Percentiles rank a stretch among this genome's conserved stretches.
Conservation (phyloP, 2,797 vertebrate species). For the Siniperca undulata region DNA sequence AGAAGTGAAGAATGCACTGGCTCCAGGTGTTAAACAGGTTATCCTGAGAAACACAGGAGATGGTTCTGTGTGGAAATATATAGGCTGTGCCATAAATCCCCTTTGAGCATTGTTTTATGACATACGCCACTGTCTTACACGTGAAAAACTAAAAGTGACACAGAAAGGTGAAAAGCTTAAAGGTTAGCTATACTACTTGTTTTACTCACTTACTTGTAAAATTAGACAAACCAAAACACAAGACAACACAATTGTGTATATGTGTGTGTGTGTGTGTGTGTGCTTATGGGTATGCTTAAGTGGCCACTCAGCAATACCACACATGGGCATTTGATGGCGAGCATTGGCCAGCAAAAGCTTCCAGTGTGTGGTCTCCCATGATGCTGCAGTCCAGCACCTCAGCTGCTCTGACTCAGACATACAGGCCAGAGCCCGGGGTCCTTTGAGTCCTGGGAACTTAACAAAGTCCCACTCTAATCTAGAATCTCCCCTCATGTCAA, state of each 20-base stretch:
- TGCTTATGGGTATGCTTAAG: conserved; percentile 34
- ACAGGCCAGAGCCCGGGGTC: conserved; percentile 56
- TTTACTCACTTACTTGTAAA: conserved; percentile 6
- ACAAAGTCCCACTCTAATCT: conserved; percentile 68
- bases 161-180: conserved; percentile 36
- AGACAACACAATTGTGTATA: conserved; percentile 13
- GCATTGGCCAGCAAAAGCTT: conserved; percentile 69
- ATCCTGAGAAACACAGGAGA: conserved; percentile 71
- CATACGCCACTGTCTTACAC: conserved; percentile 53
- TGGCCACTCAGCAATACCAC: conserved; percentile 69
- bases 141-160: conserved; percentile 57
- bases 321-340: conserved; percentile 78
- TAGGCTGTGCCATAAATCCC: conserved; percentile 60
- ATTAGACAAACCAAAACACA: conserved; percentile 6
- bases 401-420: conserved; percentile 75
- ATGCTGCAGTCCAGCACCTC: conserved; percentile 78
- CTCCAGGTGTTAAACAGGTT: conserved; percentile 77
- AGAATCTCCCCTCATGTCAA: conserved; percentile 59
- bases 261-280: conserved; percentile 6
- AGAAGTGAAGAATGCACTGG: conserved; percentile 78
- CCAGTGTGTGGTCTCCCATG: conserved; percentile 71
- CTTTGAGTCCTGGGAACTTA: conserved; percentile 70
- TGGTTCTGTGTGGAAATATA: conserved; percentile 57
- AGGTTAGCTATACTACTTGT: not conserved
- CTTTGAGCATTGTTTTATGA: conserved; percentile 64